Evolutionary conservation across 2,888 invertebrate species (phyloP), one percentile per base, ranked within the genome.

Genomic region (Nasonia oneida): DNA sequence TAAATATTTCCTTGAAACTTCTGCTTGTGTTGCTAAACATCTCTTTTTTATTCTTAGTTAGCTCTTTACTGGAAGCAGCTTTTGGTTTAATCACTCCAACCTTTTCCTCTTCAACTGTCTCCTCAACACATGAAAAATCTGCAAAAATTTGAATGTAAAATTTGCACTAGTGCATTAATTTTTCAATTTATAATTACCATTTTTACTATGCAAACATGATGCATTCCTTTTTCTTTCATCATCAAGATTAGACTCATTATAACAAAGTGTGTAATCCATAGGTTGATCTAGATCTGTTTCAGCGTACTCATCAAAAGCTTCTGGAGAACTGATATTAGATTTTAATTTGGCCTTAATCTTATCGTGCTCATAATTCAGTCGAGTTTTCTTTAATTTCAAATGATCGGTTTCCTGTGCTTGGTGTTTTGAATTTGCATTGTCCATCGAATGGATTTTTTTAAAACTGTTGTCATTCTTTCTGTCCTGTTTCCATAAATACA

Each of bases 261-360:
- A 98, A 39, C 97, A 95, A 84, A 98, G 93, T 88, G 98, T 98
- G 91, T 98, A 98, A 94, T 98, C 97, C 0, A 98, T 98, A 0
- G 98, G 97, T 92, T 98, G 98, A 93, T 98, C 98, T 76, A 98
- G 93, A 94, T 98, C 98, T 0, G 97, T 98, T 93, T 98, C 98
- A 71, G 97, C 97, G 92, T 97, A 97, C 92, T 97, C 96, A 1
- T 96, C 95, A 82, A 71, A 81, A 39, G 29, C 39, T 78, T 82
- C n/a, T 37, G 67, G 14, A 70, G 15, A 50, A 71, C 61, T 82
- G 2, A 78, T 78, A 50, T 76, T 71, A 42, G 50, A 14, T 47
- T 47, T 12, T 53, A 84, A 74, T 73, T 76, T 77, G n/a, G 42
- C 57, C 18, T n/a, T 8, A n/a, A 79, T 42, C 39, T 86, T 86